Evolutionary conservation across 2,113 vertebrate species (phyloP).

Genomic region (Menidia beryllina): DNA sequence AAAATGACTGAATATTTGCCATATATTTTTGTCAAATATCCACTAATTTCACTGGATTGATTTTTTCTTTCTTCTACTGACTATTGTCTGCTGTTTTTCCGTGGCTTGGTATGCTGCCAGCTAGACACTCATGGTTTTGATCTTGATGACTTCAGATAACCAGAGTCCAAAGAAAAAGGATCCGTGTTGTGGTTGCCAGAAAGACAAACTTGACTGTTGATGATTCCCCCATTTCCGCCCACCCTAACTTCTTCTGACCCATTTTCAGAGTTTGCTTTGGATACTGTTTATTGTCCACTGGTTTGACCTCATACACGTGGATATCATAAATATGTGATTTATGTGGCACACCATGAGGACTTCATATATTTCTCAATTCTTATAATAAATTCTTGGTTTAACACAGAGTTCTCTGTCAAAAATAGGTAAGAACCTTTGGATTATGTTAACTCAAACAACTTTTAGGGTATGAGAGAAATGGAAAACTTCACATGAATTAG

Average conservation of each 20-base stretch:
- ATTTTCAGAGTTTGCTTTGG: conserved; percentile 62
- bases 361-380: conserved; percentile 5
- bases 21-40: background rate
- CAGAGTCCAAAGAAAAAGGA: background rate
- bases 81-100: background rate
- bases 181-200: conserved; percentile 2
- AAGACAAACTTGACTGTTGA: conserved; percentile 26
- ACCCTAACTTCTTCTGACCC: conserved; percentile 56
- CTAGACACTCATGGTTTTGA: background rate
- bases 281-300: conserved; percentile 22
- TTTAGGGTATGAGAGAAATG: conserved; percentile 19
- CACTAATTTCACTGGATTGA: conserved; percentile 1
- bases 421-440: conserved; percentile 1
- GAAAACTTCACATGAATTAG: conserved; percentile 37
- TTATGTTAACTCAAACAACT: conserved; percentile 13
- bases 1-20: background rate
- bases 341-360: conserved; percentile 40
- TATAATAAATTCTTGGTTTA: conserved; percentile 12
- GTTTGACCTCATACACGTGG: conserved; percentile 29
- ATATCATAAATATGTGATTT: conserved; percentile 61
- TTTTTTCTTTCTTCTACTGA: background rate
- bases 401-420: conserved; percentile 11
- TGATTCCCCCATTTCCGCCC: conserved; percentile 29
- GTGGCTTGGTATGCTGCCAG: background rate
- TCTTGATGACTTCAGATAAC: conserved; percentile 1